These are phyloP conservation scores for Harpalus rubripes DNA, from an alignment of 2,888 invertebrate genomes.

Conservation along the genomic window DNA sequence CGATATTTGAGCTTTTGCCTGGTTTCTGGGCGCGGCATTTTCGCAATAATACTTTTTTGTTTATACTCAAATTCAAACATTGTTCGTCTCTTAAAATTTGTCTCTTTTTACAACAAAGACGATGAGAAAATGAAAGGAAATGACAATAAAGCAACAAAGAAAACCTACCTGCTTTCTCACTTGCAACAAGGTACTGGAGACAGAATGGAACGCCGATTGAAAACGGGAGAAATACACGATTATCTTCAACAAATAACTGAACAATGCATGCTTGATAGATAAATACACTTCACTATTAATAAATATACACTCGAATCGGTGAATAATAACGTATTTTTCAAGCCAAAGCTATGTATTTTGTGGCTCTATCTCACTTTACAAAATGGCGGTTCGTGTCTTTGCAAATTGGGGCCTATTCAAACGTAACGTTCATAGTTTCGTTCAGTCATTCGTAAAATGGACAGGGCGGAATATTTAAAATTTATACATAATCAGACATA, in stretches of 20 bases:
- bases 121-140: constrained; percentile 78
- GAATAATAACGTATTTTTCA: constrained; percentile 43
- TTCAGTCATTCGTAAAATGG: too few relatives aligned
- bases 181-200: constrained; percentile 65
- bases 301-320: constrained; percentile 10
- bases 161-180: constrained; percentile 76
- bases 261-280: neutral
- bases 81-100: constrained; percentile 75
- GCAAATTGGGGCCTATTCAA: constrained; percentile 39
- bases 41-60: constrained; percentile 35
- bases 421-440: neutral
- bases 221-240: constrained; percentile 20
- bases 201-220: constrained; percentile 30
- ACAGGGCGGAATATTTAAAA: too few relatives aligned
- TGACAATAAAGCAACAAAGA: constrained; percentile 77
- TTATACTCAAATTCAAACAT: constrained; percentile 69
- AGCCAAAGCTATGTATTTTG: constrained; percentile 68
- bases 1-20: too few relatives aligned
- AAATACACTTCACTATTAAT: constrained; percentile 4
- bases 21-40: constrained; percentile 60
- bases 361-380: constrained; percentile 78
- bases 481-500: too few relatives aligned
- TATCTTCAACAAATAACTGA: constrained; percentile 4
- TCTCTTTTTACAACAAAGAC: constrained; percentile 78
- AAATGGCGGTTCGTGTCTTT: constrained; percentile 76